Evolutionary conservation across 2,797 vertebrate species (phyloP).

Genomic region (Pelochelys cantorii): DNA sequence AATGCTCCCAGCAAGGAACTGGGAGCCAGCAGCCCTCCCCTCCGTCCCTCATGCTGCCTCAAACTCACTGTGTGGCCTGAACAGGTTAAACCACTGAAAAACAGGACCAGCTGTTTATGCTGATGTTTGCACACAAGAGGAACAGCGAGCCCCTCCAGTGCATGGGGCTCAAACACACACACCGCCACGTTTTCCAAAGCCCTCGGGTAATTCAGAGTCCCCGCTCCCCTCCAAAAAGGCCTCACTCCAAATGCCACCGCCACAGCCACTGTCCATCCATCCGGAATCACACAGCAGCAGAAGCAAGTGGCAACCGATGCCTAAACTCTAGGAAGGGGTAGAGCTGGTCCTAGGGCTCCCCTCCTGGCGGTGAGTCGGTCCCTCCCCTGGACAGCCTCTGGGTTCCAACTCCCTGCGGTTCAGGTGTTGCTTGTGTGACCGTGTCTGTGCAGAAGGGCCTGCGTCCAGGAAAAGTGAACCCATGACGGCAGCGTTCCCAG

Average conservation of each 20-base stretch:
- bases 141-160: not conserved
- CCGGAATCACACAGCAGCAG: accelerated
- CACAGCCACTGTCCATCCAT: not conserved
- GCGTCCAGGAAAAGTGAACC: not conserved
- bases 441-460: not conserved
- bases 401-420: constrained; percentile 15
- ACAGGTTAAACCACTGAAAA: not conserved
- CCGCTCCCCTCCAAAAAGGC: too few species aligned
- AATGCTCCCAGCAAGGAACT: not conserved
- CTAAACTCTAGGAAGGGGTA: not conserved
- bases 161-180: not conserved
- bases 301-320: accelerated
- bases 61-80: not conserved
- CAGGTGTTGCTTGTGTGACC: not conserved
- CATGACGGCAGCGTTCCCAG: not conserved
- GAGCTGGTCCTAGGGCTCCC: not conserved
- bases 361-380: not conserved
- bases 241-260: not conserved
- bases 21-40: not conserved
- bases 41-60: not conserved
- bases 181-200: not conserved
- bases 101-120: not conserved
- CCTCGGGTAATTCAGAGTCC: not conserved
- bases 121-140: not conserved
- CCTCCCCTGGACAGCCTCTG: not conserved